Percentiles rank a stretch among this genome's conserved stretches.
Conservation (phyloP, 2,888 invertebrate species). For the Cheilosia soror region DNA sequence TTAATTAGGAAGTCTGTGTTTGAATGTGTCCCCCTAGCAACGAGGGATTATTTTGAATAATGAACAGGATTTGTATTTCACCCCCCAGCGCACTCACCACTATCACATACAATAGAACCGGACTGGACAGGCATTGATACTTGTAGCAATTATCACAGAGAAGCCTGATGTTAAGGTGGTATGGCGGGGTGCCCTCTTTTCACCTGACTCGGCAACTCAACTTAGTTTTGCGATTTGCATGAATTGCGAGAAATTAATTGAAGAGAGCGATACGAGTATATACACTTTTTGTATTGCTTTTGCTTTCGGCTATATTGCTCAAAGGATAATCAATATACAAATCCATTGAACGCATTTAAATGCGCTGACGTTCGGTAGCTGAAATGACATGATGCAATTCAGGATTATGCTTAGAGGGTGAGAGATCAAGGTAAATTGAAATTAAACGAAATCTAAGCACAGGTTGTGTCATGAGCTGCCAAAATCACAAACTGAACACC, state of each 20-base stretch:
- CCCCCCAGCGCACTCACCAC: conserved; percentile 41
- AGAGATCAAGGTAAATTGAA: conserved; percentile 7
- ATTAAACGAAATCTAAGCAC: conserved; percentile 41
- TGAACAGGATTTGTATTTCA: conserved; percentile 67
- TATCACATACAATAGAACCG: conserved; percentile 23
- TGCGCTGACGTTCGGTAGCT: conserved; percentile 33
- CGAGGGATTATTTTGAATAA: conserved; percentile 72
- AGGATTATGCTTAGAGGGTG: conserved; percentile 6
- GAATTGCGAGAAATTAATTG: conserved; percentile 47
- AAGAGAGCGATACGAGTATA: conserved; percentile 9
- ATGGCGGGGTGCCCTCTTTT: not conserved
- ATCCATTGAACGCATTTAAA: conserved; percentile 33
- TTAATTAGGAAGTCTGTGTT: conserved; percentile 68
- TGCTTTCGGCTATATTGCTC: conserved; percentile 21
- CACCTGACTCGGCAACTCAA: conserved; percentile 15
- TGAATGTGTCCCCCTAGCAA: conserved; percentile 59
- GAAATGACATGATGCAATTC: conserved; percentile 7
- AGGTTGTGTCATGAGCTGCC: conserved; percentile 17
- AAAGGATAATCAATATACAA: conserved; percentile 61
- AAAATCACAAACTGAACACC: conserved; percentile 25
- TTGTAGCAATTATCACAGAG: conserved; percentile 41
- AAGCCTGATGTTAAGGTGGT: conserved; percentile 9
- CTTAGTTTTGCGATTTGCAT: conserved; percentile 50
- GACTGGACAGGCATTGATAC: conserved; percentile 46
- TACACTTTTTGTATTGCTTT: conserved; percentile 19